Evolutionary conservation across 2,113 vertebrate genomes (phyloP).

Genomic region (Romanogobio albipinnatus): DNA sequence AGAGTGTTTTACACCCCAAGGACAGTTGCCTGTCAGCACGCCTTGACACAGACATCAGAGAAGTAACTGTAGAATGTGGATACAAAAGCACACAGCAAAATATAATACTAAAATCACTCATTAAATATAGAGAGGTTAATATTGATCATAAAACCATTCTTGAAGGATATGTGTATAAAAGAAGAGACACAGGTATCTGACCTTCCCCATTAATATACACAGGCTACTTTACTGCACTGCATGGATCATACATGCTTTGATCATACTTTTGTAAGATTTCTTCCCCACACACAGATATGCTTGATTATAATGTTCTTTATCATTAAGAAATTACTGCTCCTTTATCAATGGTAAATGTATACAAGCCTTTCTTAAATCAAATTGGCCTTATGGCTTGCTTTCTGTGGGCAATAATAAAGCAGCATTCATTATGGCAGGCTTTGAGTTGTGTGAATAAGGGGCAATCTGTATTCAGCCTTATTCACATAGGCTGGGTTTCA

Average conservation of each 20-base stretch:
- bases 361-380: not conserved
- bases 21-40: too few relatives aligned
- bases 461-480: not conserved
- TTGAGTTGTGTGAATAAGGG: not conserved
- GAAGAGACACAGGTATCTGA: too few relatives aligned
- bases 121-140: too few relatives aligned
- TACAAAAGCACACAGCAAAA: too few relatives aligned
- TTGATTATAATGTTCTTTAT: not conserved
- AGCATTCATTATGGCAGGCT: not conserved
- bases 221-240: not conserved
- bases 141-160: too few relatives aligned
- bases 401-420: not conserved
- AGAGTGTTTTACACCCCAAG: too few relatives aligned
- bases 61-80: too few relatives aligned
- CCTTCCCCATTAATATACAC: too few relatives aligned
- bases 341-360: not conserved
- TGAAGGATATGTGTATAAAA: too few relatives aligned
- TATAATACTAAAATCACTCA: too few relatives aligned
- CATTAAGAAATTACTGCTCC: not conserved
- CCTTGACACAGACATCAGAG: too few relatives aligned
- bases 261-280: not conserved
- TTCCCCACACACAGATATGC: not conserved
- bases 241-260: not conserved
- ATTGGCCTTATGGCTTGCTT: not conserved
- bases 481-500: not conserved